Percentiles rank a stretch among this genome's conserved stretches.
Conservation (phyloP, 2,113 vertebrate species). For the Tricholaema leucomelas region DNA sequence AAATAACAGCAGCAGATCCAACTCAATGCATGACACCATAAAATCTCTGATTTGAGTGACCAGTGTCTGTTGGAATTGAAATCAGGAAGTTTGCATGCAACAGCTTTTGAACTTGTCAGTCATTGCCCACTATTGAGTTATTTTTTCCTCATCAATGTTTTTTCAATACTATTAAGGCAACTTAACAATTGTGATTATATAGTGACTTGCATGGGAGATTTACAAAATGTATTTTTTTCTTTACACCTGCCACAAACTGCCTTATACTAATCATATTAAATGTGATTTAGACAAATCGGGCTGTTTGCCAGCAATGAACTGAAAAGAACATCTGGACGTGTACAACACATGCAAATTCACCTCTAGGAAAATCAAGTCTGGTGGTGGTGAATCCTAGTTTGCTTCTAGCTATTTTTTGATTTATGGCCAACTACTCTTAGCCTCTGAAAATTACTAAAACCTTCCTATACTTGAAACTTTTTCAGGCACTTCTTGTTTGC, state of each 20-base stretch:
- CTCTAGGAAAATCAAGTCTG: conserved; percentile 8
- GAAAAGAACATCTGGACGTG: conserved; percentile 51
- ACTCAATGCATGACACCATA: too few species aligned
- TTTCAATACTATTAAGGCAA: neutral
- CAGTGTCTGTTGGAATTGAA: neutral
- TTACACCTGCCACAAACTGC: neutral
- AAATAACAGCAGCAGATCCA: too few species aligned
- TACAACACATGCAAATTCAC: conserved; percentile 20
- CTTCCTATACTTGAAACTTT: neutral
- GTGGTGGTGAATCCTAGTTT: neutral
- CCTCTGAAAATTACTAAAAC: neutral
- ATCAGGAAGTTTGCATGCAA: neutral
- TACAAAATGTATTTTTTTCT: neutral
- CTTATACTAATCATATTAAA: neutral
- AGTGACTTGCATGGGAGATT: neutral
- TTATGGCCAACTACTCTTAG: neutral
- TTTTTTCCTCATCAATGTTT: neutral
- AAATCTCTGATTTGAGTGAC: neutral
- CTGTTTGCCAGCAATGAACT: conserved; percentile 40
- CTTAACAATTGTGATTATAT: neutral
- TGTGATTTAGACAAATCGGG: conserved; percentile 22
- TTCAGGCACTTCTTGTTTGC: neutral
- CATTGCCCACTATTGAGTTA: neutral
- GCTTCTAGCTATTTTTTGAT: conserved; percentile 24
- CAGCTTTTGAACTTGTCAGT: neutral